Evolutionary conservation across 2,797 vertebrate genomes (phyloP).

Genomic region (Chelonia mydas): DNA sequence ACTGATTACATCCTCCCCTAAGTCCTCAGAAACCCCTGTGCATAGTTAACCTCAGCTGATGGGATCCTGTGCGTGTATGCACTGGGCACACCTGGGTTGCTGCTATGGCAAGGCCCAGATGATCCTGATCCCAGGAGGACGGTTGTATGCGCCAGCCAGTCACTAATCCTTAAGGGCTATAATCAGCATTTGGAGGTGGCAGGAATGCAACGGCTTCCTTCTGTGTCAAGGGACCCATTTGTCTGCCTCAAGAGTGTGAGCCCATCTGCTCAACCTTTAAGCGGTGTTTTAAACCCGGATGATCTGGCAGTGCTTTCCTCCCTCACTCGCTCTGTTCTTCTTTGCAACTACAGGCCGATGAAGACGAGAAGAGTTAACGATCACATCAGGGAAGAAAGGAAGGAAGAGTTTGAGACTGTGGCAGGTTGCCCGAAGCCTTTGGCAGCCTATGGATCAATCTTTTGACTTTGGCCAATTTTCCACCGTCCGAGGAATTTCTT

Average conservation of each 20-base stretch:
- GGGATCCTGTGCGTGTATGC: not conserved
- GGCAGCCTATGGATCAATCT: not conserved
- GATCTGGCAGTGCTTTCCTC: not conserved
- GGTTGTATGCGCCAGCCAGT: not conserved
- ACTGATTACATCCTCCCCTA: not conserved
- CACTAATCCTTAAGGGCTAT: not conserved
- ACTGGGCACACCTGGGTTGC: not conserved
- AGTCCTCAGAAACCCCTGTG: not conserved
- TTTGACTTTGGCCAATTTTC: not conserved
- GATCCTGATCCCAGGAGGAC: not conserved
- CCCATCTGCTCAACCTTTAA: not conserved
- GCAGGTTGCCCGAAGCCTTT: not conserved
- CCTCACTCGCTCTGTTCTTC: not conserved
- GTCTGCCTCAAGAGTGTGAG: not conserved
- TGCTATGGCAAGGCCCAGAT: not conserved
- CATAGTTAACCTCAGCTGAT: not conserved
- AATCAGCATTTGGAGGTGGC: not conserved
- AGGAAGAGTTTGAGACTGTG: not conserved
- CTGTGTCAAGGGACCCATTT: not conserved
- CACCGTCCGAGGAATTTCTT: not conserved
- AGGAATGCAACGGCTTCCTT: not conserved
- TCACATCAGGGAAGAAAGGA: not conserved
- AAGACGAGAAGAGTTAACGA: not conserved
- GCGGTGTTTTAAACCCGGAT: not conserved
- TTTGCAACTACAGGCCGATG: not conserved